Evolutionary conservation across 2,888 invertebrate genomes (phyloP).

Genomic region (Drosophila pegasa): DNA sequence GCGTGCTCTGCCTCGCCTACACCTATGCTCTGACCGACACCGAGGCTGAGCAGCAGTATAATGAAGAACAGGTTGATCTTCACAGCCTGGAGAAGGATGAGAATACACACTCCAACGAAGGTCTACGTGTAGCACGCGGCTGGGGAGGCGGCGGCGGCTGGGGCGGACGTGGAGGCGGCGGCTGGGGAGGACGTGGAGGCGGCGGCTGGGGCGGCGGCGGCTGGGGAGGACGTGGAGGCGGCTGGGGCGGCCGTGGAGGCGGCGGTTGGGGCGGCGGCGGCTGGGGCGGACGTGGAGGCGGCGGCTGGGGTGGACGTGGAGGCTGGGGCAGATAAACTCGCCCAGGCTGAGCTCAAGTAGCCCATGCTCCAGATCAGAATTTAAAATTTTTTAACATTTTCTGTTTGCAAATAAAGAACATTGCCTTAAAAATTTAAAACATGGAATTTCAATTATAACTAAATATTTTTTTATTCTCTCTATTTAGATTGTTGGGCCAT

Average conservation of each 20-base stretch:
- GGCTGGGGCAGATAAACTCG: not conserved
- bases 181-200: constrained; percentile 6
- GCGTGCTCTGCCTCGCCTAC: constrained; percentile 51
- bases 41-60: constrained; percentile 1
- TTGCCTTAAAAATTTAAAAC: constrained; percentile 12
- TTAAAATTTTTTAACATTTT: not conserved
- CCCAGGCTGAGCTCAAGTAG: not conserved
- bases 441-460: not conserved
- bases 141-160: constrained; percentile 9
- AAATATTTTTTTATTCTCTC: not conserved
- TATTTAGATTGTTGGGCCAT: too few relatives aligned
- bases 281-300: not conserved
- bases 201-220: constrained; percentile 5
- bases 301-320: not conserved
- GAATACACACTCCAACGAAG: constrained; percentile 62
- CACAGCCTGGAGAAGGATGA: constrained; percentile 45
- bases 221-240: constrained; percentile 21
- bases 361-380: not conserved
- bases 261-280: not conserved
- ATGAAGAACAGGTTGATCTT: constrained; percentile 28
- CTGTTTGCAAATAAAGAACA: constrained; percentile 33
- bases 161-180: not conserved
- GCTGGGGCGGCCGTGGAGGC: constrained; percentile 21
- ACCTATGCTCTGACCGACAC: constrained; percentile 19
- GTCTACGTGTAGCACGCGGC: constrained; percentile 49